A percentile compares a stretch with the other conserved stretches of the same genome.
phyloP scores from a whole-genome alignment of 1,140 invertebrate species.

The Eumeta japonica region DNA sequence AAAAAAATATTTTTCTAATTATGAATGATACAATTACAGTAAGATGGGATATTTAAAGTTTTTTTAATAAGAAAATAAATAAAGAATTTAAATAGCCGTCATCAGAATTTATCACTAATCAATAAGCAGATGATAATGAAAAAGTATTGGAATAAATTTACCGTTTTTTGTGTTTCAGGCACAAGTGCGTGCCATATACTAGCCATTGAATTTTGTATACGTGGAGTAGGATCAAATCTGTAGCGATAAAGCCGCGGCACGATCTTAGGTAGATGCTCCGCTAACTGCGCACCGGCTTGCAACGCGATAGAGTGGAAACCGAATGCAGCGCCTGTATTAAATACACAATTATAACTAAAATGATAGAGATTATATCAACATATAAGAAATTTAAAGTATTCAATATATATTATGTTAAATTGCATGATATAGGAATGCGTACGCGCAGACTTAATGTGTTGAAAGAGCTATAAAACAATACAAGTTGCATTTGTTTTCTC shows the following conservation, averaged over 20 bases:
- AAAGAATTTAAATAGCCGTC: too few relatives aligned
- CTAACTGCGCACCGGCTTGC: constrained; percentile 78
- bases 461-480: too few relatives aligned
- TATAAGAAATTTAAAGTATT: not conserved
- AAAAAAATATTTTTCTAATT: too few relatives aligned
- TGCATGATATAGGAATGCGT: not conserved
- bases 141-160: constrained; percentile 59
- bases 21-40: too few relatives aligned
- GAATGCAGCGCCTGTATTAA: constrained; percentile 80
- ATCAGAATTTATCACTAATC: too few relatives aligned
- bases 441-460: not conserved
- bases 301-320: constrained; percentile 83
- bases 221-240: constrained; percentile 88
- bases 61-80: too few relatives aligned
- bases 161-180: constrained; percentile 79
- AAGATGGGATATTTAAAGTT: too few relatives aligned
- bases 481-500: too few relatives aligned
- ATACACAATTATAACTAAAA: constrained; percentile 6
- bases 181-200: constrained; percentile 90
- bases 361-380: not conserved
- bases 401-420: not conserved
- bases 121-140: too few relatives aligned
- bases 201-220: constrained; percentile 87
- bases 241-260: constrained; percentile 87
- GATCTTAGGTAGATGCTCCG: constrained; percentile 78